Conservation (phyloP, 2,113 vertebrate genomes). For the human (Homo sapiens) region DNA sequence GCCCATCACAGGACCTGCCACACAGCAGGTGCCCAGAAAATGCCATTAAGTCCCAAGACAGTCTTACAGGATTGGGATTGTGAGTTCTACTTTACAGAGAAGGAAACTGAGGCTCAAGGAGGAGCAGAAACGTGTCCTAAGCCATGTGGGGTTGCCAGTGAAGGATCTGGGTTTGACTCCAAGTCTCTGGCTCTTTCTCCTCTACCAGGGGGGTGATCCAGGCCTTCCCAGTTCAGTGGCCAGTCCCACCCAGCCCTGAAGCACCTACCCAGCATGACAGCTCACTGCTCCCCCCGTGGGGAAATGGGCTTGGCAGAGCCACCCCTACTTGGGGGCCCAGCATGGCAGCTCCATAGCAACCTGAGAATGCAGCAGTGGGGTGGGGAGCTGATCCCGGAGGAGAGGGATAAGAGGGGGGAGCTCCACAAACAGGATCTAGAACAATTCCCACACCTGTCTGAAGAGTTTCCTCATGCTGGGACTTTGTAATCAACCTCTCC, state of each 20-base stretch:
- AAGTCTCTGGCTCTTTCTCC: neutral
- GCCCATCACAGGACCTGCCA: neutral
- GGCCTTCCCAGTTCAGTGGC: neutral
- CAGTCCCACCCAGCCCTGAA: neutral
- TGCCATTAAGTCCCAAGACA: neutral
- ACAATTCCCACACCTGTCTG: neutral
- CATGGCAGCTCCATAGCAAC: neutral
- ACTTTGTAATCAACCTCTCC: neutral
- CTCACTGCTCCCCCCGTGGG: too few species aligned
- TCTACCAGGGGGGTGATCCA: neutral
- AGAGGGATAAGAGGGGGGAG: neutral
- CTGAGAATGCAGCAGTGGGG: neutral
- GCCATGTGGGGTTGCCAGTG: neutral
- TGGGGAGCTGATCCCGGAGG: neutral
- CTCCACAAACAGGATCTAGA: neutral
- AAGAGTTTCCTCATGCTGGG: neutral
- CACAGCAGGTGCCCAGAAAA: neutral
- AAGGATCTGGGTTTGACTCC: neutral
- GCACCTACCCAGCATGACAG: neutral
- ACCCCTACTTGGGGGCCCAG: neutral
- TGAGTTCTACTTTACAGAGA: neutral
- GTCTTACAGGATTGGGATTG: neutral
- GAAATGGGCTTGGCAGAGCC: neutral
- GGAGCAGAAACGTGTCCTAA: neutral
- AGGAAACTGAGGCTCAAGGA: neutral